Base-by-base conservation (phyloP, 2,113 vertebrate genomes). In the Damaliscus lunatus region DNA sequence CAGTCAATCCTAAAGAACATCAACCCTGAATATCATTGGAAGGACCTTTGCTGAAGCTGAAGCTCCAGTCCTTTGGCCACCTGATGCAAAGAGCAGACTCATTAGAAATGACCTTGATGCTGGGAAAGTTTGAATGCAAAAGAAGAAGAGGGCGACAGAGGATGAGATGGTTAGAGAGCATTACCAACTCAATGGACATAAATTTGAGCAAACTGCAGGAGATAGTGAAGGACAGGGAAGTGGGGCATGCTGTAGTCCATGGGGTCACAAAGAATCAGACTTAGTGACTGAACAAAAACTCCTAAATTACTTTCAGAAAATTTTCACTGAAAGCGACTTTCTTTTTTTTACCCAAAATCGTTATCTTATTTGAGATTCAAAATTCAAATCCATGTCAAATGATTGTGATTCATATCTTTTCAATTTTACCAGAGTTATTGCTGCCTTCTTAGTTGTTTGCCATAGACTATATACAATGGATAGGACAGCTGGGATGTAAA, bases 281-380 rank as follows among this genome's bases (percentile, higher is more conserved):
- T 74, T 74, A 43, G 11, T 40, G 11, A 40, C 36, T 74, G 21
- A 74, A 43, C 36, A 74, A 74, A 23, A 74, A 74, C 36, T 74
- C 10, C 71, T 31, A 81, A 86, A 36, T 83, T 91, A 14, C 12
- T 59, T 94, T 46, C 50, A 91, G 55, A 96, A 43, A 2, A 59
- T 82, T 91, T 93, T 91, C 33, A 57, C 23, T 91, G 77, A 83
- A n/a, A 60, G 25, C n/a, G 12, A 90, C 60, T 36, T 67, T 67
- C 8, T 83, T 91, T n/a, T 94, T 90, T 88, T 5, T 5, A 86
- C 50, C 9, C 17, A 91, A 91, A 96, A 77, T 82, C 7, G 27
- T 97, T 90, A 71, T 96, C 62, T 29, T 91, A 19, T 83, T 96
- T 94, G 89, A 93, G 52, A 83, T 94, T 88, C 52, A 94, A 62